phyloP scores from a whole-genome alignment of 2,888 invertebrate genomes.

The Eristalis arbustorum region DNA sequence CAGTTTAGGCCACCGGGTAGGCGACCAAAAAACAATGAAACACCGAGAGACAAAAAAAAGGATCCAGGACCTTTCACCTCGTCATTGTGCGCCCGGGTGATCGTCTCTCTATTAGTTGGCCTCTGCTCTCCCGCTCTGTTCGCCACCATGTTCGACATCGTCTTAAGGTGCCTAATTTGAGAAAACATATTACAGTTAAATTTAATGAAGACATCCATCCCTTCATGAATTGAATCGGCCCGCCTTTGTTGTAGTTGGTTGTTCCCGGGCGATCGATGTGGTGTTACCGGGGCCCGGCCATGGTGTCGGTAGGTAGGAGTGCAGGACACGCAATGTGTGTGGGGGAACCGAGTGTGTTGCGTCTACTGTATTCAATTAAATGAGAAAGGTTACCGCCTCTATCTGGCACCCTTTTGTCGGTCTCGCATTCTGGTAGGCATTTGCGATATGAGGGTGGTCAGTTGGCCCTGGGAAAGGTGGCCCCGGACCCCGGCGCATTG shows the following conservation, averaged over 20 bases:
- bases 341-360: conserved; percentile 29
- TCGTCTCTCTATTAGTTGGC: conserved; percentile 10
- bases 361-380: conserved; percentile 51
- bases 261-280: background rate
- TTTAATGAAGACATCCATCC: conserved; percentile 63
- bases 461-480: conserved; percentile 10
- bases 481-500: background rate
- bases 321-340: conserved; percentile 1
- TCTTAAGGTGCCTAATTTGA: conserved; percentile 64
- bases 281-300: background rate
- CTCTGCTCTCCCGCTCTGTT: background rate
- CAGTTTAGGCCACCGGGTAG: conserved; percentile 66
- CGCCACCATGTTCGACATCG: conserved; percentile 44
- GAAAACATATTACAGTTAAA: conserved; percentile 66
- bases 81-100: conserved; percentile 7
- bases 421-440: conserved; percentile 28
- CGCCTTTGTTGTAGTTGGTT: conserved; percentile 46
- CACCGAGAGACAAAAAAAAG: conserved; percentile 29
- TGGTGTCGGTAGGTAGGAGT: background rate
- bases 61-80: conserved; percentile 59
- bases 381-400: conserved; percentile 66
- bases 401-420: conserved; percentile 69
- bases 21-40: conserved; percentile 1
- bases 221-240: conserved; percentile 28
- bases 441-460: conserved; percentile 63